A percentile compares a stretch with the other conserved stretches of the same genome.
Conservation (phyloP, 1,140 invertebrate species). For the Bursaphelenchus mucronatus region DNA sequence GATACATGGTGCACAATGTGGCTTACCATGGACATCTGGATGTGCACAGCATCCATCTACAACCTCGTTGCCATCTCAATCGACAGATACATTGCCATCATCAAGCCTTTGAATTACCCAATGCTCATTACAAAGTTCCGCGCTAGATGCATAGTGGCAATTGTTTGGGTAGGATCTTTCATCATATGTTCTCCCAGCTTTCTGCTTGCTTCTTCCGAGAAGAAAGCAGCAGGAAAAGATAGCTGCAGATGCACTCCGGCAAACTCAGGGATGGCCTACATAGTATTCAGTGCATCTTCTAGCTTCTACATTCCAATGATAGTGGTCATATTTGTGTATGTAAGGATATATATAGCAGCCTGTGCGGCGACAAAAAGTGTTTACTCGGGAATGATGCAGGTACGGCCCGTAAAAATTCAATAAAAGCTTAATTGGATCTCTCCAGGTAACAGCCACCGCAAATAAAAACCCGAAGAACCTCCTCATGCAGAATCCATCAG, state of each 20-base stretch:
- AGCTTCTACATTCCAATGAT: conserved; percentile 94
- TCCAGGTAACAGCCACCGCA: conserved; percentile 61
- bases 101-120: conserved; percentile 93
- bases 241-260: conserved; percentile 58
- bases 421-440: conserved; percentile 30
- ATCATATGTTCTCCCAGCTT: conserved; percentile 76
- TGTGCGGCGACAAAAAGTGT: conserved; percentile 81
- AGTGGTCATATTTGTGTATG: conserved; percentile 90
- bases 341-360: conserved; percentile 85
- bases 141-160: conserved; percentile 80
- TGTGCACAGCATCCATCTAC: conserved; percentile 91
- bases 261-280: conserved; percentile 80
- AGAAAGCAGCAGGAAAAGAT: conserved; percentile 41
- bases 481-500: conserved; percentile 62
- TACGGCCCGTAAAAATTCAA: conserved; percentile 67
- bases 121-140: conserved; percentile 84
- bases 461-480: conserved; percentile 58
- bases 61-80: conserved; percentile 91
- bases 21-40: conserved; percentile 91
- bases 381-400: conserved; percentile 76
- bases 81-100: conserved; percentile 78
- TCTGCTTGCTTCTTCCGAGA: conserved; percentile 47
- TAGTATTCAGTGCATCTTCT: conserved; percentile 86
- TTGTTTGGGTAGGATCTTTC: conserved; percentile 85
- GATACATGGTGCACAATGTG: conserved; percentile 68